Evolutionary conservation across 1,140 invertebrate species (phyloP), one percentile per base, ranked within the genome.

Genomic region (Sycophila sp.): DNA sequence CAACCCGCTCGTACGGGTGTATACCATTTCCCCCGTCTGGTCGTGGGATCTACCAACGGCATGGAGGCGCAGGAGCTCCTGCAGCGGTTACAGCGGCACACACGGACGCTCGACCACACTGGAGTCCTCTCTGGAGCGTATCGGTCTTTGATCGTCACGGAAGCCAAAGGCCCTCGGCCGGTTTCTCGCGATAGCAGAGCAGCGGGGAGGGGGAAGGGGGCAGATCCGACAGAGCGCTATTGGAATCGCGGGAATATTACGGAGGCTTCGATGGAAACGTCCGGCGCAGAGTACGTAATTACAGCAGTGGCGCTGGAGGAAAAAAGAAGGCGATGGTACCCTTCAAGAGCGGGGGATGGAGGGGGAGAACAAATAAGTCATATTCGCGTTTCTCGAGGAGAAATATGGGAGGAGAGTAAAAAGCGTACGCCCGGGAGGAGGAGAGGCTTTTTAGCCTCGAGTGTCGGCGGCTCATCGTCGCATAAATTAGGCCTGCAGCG

Each of bases 231-330:
- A 15, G 64, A 66, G 32, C 34, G 38, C 42, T 66, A 66, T 66
- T 56, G 64, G 64, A 66, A 66, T 66, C 47, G 45, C 28, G 26
- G 30, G 62, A 53, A 62, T 62, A 62, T 62, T 62, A 47, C 59
- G 26, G 6, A 11, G n/a, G 40, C 8, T 1, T 22, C 47, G 32
- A 66, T 66, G 34, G 26, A 56, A 42, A 42, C 15, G 64, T 66
- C 64, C 36, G 64, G n/a, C 28, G 38, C 64, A 56, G 51, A 55
- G 51, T 36, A 36, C 65, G 65, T 67, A 49, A 67, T 67, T 67
- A 67, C 38, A 28, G 40, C 32, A 15, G 34, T 6, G 22, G n/a
- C 19, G 5, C 55, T n/a, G 32, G 15, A 26, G 34, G 22, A 36
- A 13, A 17, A 28, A 17, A 38, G 58, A 24, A 38, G 10, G 36